phyloP scores from a whole-genome alignment of 2,888 invertebrate genomes.

The Microctonus hyperodae region DNA sequence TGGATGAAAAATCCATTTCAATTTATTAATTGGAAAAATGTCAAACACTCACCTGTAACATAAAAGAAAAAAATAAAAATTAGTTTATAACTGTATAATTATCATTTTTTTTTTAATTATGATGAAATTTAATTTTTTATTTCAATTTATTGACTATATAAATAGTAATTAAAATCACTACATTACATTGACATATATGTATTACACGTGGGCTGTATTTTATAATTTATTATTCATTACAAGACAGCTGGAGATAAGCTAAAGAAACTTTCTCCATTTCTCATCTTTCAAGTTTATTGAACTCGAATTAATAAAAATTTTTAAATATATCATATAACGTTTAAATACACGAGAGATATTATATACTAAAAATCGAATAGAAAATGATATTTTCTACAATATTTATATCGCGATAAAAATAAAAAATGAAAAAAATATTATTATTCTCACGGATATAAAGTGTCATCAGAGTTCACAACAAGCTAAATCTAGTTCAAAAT shows the following conservation, averaged over 20 bases:
- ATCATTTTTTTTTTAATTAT: neutral
- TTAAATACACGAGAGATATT: no score
- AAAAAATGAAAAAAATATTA: no score
- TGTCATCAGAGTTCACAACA: neutral
- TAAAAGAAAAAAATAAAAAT: slow-evolving; percentile 23
- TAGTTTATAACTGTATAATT: slow-evolving; percentile 1
- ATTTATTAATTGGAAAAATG: neutral
- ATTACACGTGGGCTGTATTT: neutral
- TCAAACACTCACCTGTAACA: slow-evolving; percentile 39
- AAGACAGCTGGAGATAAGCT: neutral
- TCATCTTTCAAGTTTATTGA: neutral
- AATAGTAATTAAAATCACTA: neutral
- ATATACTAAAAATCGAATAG: no score
- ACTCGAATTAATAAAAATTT: neutral
- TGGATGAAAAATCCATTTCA: slow-evolving; percentile 16
- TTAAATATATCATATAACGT: no score
- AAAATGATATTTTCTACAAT: no score
- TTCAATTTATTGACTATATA: neutral
- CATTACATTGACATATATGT: neutral
- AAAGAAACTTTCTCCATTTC: neutral
- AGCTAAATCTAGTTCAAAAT: slow-evolving; percentile 5
- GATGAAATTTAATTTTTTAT: neutral
- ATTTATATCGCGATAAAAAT: no score
- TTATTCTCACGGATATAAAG: slow-evolving; percentile 20
- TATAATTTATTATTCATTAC: neutral